phyloP scores from a whole-genome alignment of 2,797 vertebrate genomes.

The Scarus forsteni region DNA sequence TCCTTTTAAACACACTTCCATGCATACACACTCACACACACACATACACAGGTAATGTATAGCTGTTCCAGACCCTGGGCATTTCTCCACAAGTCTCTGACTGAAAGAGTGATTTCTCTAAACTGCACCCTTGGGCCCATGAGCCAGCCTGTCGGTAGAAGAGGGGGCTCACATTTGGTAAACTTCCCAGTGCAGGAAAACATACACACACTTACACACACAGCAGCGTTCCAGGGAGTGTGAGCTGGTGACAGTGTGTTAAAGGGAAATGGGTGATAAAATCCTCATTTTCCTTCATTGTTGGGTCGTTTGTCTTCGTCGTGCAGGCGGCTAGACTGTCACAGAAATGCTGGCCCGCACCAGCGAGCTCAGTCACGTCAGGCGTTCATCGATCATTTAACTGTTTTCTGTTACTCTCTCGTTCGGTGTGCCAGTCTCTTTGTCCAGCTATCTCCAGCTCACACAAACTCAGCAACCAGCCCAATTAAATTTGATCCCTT shows the following conservation, averaged over 20 bases:
- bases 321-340: constrained; percentile 63
- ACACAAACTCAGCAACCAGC: constrained; percentile 4
- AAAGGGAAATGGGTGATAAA: constrained; percentile 83
- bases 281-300: constrained; percentile 83
- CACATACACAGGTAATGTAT: constrained; percentile 59
- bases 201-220: constrained; percentile 34
- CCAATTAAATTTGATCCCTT: constrained; percentile 11
- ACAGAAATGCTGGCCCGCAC: constrained; percentile 68
- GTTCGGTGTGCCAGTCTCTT: constrained; percentile 32
- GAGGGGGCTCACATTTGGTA: constrained; percentile 69
- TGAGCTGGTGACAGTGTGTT: constrained; percentile 59
- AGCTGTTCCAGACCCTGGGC: constrained; percentile 68
- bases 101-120: constrained; percentile 78
- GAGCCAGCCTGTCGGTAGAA: constrained; percentile 68
- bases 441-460: constrained; percentile 17
- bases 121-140: constrained; percentile 76
- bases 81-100: constrained; percentile 70
- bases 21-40: constrained; percentile 29
- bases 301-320: constrained; percentile 78
- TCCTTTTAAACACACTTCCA: constrained; percentile 68
- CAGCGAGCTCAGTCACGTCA: constrained; percentile 75
- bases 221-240: constrained; percentile 52
- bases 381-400: constrained; percentile 74
- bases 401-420: constrained; percentile 73
- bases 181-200: constrained; percentile 63